Conservation (phyloP, 2,888 invertebrate species). For the Tineola bisselliella region DNA sequence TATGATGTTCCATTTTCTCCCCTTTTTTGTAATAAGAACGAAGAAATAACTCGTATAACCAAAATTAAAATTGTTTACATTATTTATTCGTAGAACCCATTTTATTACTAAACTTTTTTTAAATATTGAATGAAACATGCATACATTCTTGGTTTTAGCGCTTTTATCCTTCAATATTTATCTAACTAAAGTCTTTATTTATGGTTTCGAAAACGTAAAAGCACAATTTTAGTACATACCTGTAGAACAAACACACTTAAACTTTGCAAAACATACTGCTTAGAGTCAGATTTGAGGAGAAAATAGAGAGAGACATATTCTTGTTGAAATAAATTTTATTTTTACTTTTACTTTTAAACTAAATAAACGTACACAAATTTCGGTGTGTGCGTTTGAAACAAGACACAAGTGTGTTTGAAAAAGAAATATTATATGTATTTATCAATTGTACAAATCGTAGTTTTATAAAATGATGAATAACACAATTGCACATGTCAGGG, state of each 20-base stretch:
- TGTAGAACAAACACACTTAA: conserved; percentile 1
- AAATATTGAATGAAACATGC: neutral
- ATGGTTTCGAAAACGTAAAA: conserved; percentile 1
- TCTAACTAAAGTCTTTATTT: neutral
- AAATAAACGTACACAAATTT: too few relatives aligned
- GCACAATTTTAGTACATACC: neutral
- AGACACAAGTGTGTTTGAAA: too few relatives aligned
- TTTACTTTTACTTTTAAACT: too few relatives aligned
- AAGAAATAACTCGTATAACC: neutral
- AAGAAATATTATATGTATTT: too few relatives aligned
- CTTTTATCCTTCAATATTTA: neutral
- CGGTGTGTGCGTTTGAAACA: too few relatives aligned
- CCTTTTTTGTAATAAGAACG: conserved; percentile 15
- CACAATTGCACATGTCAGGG: too few relatives aligned
- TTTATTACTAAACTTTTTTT: neutral
- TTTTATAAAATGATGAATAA: too few relatives aligned
- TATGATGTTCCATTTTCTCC: conserved; percentile 45
- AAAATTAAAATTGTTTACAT: conserved; percentile 10
- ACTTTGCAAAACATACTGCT: neutral
- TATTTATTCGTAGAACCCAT: neutral
- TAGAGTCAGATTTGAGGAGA: neutral
- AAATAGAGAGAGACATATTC: neutral
- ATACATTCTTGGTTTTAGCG: neutral
- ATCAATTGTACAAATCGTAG: too few relatives aligned
- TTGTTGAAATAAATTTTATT: too few relatives aligned